Conservation (phyloP, 1,140 invertebrate species). For the Conopomorpha cramerella region DNA sequence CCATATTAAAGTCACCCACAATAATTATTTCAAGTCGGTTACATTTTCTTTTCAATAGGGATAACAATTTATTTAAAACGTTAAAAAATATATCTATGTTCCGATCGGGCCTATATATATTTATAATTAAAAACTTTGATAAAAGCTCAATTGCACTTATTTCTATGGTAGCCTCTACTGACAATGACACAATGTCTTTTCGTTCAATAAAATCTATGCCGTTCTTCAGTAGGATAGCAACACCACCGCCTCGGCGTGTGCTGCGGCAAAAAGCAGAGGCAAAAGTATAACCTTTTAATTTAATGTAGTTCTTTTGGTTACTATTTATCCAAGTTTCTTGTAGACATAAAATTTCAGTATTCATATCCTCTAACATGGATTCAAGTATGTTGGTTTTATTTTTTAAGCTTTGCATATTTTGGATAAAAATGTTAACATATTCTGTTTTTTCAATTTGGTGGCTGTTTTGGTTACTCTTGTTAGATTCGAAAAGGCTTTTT, state of each 20-base stretch:
- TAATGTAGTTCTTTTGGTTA: neutral
- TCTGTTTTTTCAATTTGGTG: neutral
- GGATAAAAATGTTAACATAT: neutral
- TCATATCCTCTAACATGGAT: neutral
- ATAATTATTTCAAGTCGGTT: no score
- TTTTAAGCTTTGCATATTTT: slow-evolving; percentile 1
- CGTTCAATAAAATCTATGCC: neutral
- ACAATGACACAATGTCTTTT: neutral
- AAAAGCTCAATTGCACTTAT: neutral
- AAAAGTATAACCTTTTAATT: neutral
- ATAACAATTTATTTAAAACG: neutral
- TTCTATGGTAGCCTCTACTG: neutral
- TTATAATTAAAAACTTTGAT: neutral
- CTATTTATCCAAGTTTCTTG: neutral
- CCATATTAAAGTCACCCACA: no score
- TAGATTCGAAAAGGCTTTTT: no score
- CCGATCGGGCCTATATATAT: neutral
- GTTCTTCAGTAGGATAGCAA: neutral
- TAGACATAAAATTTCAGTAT: neutral
- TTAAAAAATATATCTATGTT: neutral
- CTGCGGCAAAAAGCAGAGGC: neutral
- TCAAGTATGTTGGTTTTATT: neutral
- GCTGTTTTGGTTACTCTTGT: no score
- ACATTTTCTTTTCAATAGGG: neutral
- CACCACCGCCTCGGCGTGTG: neutral